These are phyloP conservation scores for Zaprionus taronus DNA, from an alignment of 1,140 invertebrate genomes.

Conservation along the genomic window DNA sequence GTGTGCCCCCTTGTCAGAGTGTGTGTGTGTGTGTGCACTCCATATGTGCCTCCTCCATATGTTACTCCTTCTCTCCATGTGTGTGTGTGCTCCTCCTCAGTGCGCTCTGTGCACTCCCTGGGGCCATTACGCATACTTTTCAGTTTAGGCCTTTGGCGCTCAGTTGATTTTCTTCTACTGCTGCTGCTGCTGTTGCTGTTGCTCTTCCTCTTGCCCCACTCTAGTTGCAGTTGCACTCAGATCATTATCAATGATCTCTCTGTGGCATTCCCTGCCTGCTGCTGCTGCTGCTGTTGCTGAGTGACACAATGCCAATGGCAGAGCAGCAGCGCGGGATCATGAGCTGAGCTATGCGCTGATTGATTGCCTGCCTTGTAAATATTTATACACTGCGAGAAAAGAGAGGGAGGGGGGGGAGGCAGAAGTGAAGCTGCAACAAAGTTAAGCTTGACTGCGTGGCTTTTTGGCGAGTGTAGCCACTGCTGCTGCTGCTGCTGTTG, in stretches of 20 bases:
- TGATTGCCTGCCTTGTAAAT: constrained; percentile 78
- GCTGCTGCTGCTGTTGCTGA: constrained; percentile 20
- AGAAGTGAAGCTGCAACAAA: neutral
- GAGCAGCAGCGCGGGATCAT: constrained; percentile 49
- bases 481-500: constrained; percentile 15
- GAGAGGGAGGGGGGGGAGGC: neutral
- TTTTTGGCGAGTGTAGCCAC: constrained; percentile 11
- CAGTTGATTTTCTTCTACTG: constrained; percentile 57
- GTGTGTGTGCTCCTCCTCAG: constrained; percentile 20
- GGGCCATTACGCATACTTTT: constrained; percentile 82
- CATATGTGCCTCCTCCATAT: no score
- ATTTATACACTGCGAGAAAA: constrained; percentile 29
- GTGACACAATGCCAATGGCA: constrained; percentile 63
- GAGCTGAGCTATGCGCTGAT: constrained; percentile 65
- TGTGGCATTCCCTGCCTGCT: constrained; percentile 40
- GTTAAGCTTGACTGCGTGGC: neutral
- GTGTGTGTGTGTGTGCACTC: no score
- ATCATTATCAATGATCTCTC: constrained; percentile 81
- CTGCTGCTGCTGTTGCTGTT: neutral
- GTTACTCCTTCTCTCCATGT: constrained; percentile 9
- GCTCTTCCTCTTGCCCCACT: constrained; percentile 34
- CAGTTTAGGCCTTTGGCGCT: constrained; percentile 59
- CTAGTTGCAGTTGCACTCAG: constrained; percentile 53
- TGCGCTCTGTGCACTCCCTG: constrained; percentile 61
- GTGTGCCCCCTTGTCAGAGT: neutral